A percentile compares a stretch with the other conserved stretches of the same genome.
These are phyloP conservation scores for Rhodeus uyekii DNA, from an alignment of 2,797 vertebrate species.

Conservation along the genomic window DNA sequence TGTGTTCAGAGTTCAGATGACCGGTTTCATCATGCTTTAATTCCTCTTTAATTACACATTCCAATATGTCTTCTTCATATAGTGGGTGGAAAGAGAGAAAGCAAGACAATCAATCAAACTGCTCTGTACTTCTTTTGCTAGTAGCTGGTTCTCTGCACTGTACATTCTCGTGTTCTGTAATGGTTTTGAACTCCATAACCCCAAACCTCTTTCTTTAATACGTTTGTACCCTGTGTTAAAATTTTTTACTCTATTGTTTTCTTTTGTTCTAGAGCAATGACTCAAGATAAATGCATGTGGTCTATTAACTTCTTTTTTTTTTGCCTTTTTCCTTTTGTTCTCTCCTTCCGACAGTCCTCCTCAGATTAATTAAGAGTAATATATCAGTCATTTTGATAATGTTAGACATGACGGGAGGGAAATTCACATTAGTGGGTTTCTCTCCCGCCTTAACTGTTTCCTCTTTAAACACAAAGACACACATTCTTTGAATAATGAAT, in stretches of 20 bases:
- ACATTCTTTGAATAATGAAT: not conserved
- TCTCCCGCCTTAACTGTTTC: not conserved
- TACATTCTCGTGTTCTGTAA: not conserved
- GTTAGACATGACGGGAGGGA: slow-evolving; percentile 15
- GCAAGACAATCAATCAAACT: slow-evolving; percentile 21
- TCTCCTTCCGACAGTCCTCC: not conserved
- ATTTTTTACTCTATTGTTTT: not conserved
- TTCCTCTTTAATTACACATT: slow-evolving; percentile 11
- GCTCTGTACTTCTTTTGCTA: not conserved
- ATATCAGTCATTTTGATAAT: slow-evolving; percentile 21
- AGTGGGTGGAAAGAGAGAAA: not conserved
- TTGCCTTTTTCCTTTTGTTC: not conserved
- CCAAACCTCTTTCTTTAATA: not conserved
- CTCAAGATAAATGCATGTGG: slow-evolving; percentile 29
- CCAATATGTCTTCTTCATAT: slow-evolving; percentile 20
- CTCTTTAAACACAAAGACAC: slow-evolving; percentile 13
- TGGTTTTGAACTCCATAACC: slow-evolving; percentile 18
- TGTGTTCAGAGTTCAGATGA: not conserved
- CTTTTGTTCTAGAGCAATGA: slow-evolving; percentile 30
- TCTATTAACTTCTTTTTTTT: slow-evolving; percentile 11
- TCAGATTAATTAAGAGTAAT: slow-evolving; percentile 28
- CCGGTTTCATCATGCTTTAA: slow-evolving; percentile 10
- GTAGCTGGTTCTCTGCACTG: not conserved
- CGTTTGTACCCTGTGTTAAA: not conserved
- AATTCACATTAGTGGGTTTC: slow-evolving; percentile 18